These are phyloP conservation scores for Biston stratarius DNA, from an alignment of 2,888 invertebrate species.

Conservation along the genomic window DNA sequence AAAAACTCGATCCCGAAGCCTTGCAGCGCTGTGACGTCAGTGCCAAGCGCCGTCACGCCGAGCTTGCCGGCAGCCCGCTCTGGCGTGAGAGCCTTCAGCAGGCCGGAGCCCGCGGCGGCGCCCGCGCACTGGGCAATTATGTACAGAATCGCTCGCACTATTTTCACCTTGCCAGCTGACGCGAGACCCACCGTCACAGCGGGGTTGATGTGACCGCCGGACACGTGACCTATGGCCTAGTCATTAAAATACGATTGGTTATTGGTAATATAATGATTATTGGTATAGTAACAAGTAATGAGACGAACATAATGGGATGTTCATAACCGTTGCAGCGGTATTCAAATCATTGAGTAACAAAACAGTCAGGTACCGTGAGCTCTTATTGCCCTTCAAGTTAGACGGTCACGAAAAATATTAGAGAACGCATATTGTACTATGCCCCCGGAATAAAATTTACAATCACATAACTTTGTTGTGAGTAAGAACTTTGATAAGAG, in stretches of 20 bases:
- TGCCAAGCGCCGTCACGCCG: slow-evolving; percentile 89
- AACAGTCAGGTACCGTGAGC: too few species aligned
- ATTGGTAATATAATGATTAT: background rate
- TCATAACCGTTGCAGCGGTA: too few species aligned
- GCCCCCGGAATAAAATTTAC: too few species aligned
- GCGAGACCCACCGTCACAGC: slow-evolving; percentile 95
- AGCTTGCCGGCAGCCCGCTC: slow-evolving; percentile 86
- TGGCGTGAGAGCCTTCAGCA: slow-evolving; percentile 91
- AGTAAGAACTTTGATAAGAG: too few species aligned
- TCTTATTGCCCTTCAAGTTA: too few species aligned
- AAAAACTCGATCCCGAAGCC: slow-evolving; percentile 96
- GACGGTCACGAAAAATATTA: too few species aligned
- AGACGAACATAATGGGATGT: too few species aligned
- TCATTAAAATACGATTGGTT: slow-evolving; percentile 12
- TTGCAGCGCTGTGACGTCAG: slow-evolving; percentile 89
- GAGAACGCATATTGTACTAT: too few species aligned
- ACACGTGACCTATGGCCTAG: slow-evolving; percentile 94
- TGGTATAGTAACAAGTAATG: background rate
- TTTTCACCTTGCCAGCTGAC: slow-evolving; percentile 91
- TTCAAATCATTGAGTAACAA: too few species aligned
- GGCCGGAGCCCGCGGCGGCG: slow-evolving; percentile 92
- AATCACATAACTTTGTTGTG: too few species aligned
- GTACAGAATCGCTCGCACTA: slow-evolving; percentile 92
- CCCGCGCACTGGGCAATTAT: slow-evolving; percentile 94
- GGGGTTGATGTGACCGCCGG: slow-evolving; percentile 97